Conservation (phyloP, 2,113 vertebrate species). For the Erythrolamprus reginae region DNA sequence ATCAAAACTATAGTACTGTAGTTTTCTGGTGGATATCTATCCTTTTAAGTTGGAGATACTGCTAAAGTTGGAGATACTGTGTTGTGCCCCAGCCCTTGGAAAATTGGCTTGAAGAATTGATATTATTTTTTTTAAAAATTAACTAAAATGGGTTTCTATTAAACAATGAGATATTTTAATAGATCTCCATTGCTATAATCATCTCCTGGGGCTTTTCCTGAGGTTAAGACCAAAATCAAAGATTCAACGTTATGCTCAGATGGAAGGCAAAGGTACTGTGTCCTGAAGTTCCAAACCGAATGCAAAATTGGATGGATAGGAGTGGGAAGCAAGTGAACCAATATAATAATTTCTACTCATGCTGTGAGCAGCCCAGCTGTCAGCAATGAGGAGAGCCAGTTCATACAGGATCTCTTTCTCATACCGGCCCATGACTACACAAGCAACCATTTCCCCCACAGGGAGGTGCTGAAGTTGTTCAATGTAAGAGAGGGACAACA, state of each 20-base stretch:
- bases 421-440: not conserved
- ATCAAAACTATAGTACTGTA: not conserved
- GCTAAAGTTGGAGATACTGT: not conserved
- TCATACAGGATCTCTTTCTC: not conserved
- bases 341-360: not conserved
- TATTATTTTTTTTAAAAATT: not conserved
- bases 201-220: not conserved
- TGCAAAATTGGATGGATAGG: not conserved
- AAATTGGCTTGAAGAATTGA: not conserved
- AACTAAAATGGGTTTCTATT: not conserved
- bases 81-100: not conserved
- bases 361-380: not conserved
- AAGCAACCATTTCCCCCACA: not conserved
- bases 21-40: not conserved
- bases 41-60: not conserved
- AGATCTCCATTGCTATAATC: not conserved
- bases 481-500: not conserved
- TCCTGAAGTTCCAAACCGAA: not conserved
- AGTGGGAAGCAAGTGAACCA: not conserved
- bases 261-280: not conserved
- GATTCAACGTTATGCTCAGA: not conserved
- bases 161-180: not conserved
- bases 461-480: not conserved
- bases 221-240: not conserved
- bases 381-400: not conserved